These are phyloP conservation scores for Caenorhabditis doughertyi DNA, from an alignment of 2,888 invertebrate genomes.

Conservation along the genomic window DNA sequence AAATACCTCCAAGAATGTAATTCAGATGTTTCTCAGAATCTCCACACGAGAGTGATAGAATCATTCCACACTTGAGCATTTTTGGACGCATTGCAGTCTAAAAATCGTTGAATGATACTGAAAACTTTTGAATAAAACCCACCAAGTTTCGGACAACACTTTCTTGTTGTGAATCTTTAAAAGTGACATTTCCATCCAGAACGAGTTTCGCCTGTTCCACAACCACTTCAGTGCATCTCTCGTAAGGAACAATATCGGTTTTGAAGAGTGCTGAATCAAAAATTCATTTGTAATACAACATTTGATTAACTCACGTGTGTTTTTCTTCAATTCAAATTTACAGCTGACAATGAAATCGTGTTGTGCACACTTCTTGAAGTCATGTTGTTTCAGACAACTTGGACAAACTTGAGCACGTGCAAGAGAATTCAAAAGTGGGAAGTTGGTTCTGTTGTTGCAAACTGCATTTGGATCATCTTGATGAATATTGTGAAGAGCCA, in stretches of 20 bases:
- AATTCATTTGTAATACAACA: not conserved
- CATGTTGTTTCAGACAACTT: constrained; percentile 45
- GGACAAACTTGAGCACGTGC: constrained; percentile 39
- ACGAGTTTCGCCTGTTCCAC: constrained; percentile 43
- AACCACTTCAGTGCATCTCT: constrained; percentile 57
- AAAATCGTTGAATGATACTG: not conserved
- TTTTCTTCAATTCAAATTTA: constrained; percentile 44
- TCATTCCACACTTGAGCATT: constrained; percentile 61
- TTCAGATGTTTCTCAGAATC: constrained; percentile 35
- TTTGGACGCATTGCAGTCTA: constrained; percentile 55
- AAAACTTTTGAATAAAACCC: not conserved
- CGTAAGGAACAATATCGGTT: constrained; percentile 55
- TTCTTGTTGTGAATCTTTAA: constrained; percentile 26
- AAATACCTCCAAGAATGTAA: constrained; percentile 29
- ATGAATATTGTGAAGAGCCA: constrained; percentile 57
- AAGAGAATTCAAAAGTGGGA: constrained; percentile 42
- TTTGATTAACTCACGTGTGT: constrained; percentile 32
- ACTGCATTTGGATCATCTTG: constrained; percentile 59
- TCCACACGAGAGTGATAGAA: constrained; percentile 45
- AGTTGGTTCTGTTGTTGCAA: constrained; percentile 53
- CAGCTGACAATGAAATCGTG: constrained; percentile 53
- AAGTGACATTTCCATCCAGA: constrained; percentile 31
- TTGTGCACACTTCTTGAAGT: constrained; percentile 52
- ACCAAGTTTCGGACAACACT: constrained; percentile 43
- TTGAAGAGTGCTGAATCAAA: constrained; percentile 51